Base-by-base conservation (phyloP, 2,113 vertebrate species). In the Spheniscus mendiculus region DNA sequence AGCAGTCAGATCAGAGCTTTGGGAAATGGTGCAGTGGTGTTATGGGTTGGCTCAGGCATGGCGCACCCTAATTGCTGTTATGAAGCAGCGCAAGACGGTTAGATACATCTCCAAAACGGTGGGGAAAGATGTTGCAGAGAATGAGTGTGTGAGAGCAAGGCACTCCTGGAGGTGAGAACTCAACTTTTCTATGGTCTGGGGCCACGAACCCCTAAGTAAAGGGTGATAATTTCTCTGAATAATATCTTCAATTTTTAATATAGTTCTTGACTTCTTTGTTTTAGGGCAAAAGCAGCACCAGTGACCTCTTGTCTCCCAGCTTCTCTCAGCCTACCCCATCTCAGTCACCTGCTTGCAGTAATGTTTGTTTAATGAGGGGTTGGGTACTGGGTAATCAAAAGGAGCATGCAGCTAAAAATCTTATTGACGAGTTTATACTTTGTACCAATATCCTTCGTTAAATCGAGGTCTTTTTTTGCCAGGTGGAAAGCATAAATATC, bases 11-110 rank as follows among this genome's bases (percentile, higher is more conserved):
- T 21, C 38, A 79, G 66, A 73, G 36, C 59, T 83, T 13, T 19
- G 71, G 65, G 49, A 56, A 73, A 58, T 2, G 26, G 5, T 47
- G 38, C 13, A 62, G 38, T 26, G n/a, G 38, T 3, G 0, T 40
- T 47, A 25, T 1, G 44, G 62, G 22, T 27, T 67, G 78, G 15
- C 38, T 58, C 14, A 73, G 29, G 36, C 8, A 3, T 3, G 44
- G 42, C 1, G 0, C 5, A 8, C 4, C 3, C 18, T 40, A 45
- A 56, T 29, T 67, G 55, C 36, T 19, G 3, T 66, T 38, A n/a
- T 5, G 29, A 59, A 50, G 55, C 22, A 16, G 30, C 47, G 32
- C 23, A 6, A 53, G 72, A 9, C 2, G 12, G 18, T 45, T 12
- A 71, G 70, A 32, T 27, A 34, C 16, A 5, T 47, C n/a, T 34